phyloP scores from a whole-genome alignment of 2,797 vertebrate species.

The Falco novaeseelandiae region DNA sequence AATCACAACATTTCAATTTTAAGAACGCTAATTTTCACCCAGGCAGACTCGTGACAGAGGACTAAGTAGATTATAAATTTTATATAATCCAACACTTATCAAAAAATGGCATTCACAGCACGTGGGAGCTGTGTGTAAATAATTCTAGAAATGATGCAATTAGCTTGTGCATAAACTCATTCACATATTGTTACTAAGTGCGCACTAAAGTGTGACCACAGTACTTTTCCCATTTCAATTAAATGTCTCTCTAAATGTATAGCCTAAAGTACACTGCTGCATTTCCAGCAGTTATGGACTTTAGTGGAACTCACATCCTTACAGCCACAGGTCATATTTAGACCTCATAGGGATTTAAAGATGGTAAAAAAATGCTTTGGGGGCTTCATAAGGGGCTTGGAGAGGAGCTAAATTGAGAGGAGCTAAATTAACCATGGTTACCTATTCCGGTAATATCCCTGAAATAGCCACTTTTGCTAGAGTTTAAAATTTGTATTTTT shows the following conservation, averaged over 20 bases:
- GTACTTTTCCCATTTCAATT: neutral
- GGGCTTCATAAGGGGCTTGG: neutral
- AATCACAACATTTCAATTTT: neutral
- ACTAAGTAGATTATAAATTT: neutral
- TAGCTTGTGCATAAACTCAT: neutral
- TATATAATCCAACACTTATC: neutral
- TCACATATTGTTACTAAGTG: neutral
- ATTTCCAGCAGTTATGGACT: neutral
- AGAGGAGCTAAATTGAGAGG: neutral
- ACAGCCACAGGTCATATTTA: neutral
- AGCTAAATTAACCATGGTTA: neutral
- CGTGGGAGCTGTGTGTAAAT: neutral
- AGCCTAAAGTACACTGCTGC: neutral
- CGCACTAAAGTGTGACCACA: neutral
- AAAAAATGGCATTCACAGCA: neutral
- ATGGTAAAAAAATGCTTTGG: neutral
- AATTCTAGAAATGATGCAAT: neutral
- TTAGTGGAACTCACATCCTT: neutral
- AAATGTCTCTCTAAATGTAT: neutral
- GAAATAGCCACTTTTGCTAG: neutral
- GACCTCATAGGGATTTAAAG: neutral
- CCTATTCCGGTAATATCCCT: neutral
- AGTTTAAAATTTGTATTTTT: constrained; percentile 53
- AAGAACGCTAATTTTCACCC: neutral
- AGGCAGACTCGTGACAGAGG: neutral